Percentiles rank a stretch among this genome's conserved stretches.
Evolutionary conservation across 1,140 invertebrate species (phyloP).

Genomic region (Drosophila quadrilineata): DNA sequence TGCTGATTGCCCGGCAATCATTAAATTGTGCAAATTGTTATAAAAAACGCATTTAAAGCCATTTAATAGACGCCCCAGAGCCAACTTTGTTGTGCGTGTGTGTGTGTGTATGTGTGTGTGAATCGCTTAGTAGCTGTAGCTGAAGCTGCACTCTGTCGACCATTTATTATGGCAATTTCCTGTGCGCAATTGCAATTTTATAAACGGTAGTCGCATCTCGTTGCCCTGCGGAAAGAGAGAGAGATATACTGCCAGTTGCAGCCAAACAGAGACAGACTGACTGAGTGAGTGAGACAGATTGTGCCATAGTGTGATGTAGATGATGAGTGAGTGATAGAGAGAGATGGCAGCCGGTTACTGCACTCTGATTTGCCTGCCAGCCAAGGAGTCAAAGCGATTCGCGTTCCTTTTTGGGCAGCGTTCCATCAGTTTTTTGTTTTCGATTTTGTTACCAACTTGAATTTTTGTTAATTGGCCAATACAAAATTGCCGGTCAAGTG

Average conservation of each 20-base stretch:
- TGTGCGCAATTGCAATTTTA: constrained; percentile 70
- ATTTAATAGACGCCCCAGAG: constrained; percentile 53
- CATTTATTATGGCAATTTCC: constrained; percentile 76
- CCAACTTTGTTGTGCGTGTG: constrained; percentile 1
- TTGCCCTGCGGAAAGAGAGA: constrained; percentile 22
- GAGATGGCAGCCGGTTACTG: background rate
- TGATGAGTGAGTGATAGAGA: too few relatives aligned
- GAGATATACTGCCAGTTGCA: too few relatives aligned
- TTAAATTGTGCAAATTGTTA: constrained; percentile 69
- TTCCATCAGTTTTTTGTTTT: background rate
- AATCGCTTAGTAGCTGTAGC: background rate
- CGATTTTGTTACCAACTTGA: background rate
- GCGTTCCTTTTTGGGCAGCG: background rate
- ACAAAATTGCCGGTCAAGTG: constrained; percentile 5
- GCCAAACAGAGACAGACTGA: background rate
- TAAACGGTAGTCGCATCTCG: constrained; percentile 69
- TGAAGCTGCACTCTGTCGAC: constrained; percentile 46
- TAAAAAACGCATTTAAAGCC: constrained; percentile 65
- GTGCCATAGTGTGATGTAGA: too few relatives aligned
- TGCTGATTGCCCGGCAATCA: constrained; percentile 27
- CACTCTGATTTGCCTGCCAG: constrained; percentile 25
- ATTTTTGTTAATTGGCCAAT: constrained; percentile 14
- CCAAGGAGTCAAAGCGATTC: background rate
- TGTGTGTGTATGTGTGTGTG: background rate
- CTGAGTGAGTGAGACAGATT: background rate